These are phyloP conservation scores for Micrastur ruficollis DNA, from an alignment of 2,797 vertebrate genomes.

Conservation along the genomic window DNA sequence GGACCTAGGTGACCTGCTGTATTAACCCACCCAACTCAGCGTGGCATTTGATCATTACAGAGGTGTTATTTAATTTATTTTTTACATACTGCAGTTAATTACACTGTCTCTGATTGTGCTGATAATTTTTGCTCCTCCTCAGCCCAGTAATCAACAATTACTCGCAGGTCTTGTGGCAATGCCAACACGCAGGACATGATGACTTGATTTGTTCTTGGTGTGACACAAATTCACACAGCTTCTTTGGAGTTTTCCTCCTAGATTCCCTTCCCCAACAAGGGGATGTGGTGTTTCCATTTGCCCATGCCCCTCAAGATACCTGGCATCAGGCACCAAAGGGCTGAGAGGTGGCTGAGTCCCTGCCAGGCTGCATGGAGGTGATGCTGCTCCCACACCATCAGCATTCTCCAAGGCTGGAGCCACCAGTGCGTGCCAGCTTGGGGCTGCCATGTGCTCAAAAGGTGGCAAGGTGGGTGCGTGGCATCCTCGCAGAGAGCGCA, in stretches of 20 bases:
- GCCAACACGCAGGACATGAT: fast-evolving
- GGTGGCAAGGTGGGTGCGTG: neutral
- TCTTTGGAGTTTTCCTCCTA: fast-evolving
- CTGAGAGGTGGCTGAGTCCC: neutral
- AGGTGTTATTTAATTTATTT: neutral
- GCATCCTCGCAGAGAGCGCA: neutral
- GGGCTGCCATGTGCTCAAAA: fast-evolving
- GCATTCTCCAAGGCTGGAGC: neutral
- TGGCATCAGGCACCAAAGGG: neutral
- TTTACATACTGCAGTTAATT: neutral
- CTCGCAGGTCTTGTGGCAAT: fast-evolving
- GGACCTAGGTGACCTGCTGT: fast-evolving
- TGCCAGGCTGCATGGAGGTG: neutral
- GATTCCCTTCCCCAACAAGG: neutral
- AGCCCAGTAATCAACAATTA: neutral
- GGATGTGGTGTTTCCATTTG: fast-evolving
- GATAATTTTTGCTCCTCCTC: neutral
- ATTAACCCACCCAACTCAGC: neutral
- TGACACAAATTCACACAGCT: fast-evolving
- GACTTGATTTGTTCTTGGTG: fast-evolving
- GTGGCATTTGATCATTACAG: neutral
- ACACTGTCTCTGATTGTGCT: neutral
- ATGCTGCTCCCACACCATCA: fast-evolving
- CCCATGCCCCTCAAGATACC: fast-evolving
- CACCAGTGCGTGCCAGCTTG: fast-evolving